Evolutionary conservation across 37 sponge, comb jelly and placozoan genomes (phyloP), one percentile per base, ranked within the genome.

Genomic region (Crambe crambe): DNA sequence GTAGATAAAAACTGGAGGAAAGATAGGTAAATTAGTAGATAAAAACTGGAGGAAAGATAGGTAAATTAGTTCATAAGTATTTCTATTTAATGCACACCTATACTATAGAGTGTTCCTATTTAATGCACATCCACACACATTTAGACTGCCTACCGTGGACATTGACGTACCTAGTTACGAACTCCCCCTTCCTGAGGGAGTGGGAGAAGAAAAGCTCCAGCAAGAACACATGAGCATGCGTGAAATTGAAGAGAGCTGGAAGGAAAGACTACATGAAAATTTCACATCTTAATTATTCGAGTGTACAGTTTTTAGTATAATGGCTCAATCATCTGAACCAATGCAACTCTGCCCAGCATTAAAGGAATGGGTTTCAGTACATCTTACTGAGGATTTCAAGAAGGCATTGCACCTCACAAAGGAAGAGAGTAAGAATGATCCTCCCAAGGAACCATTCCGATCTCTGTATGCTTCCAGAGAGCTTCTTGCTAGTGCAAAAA

Each of bases 141-240:
- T 4, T 65, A 80, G 81, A 58, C 67, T 80, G 1, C 81, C 76
- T 56, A 29, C 47, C 27, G 36, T 80, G 43, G 82, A 87, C 70
- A 64, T 87, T 30, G 73, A 79, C 5, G 89, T 92, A 21, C 92
- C 92, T 20, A 71, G 61, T 8, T 74, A 87, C 74, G 89, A 87
- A 73, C 81, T 87, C 0, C 89, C 92, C 20, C 62, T 92, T 32
- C 92, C 92, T 9, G 92, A 92, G 56, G 92, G 84, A 2, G 80
- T 87, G 37, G 89, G 83, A 12, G 79, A 84, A 23, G 88, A 91
- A 32, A 70, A 84, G 43, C 51, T 80, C 31, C 84, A 76, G 31
- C 58, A 79, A 21, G 79, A 78, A 58, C 62, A 68, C 30, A 58
- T 80, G 72, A 86, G 84, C 65, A 66, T 80, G 30, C 68, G 80